A percentile compares a stretch with the other conserved stretches of the same genome.
Evolutionary conservation across 2,113 vertebrate species (phyloP).

Genomic region (Ptilorrhoa leucosticta): DNA sequence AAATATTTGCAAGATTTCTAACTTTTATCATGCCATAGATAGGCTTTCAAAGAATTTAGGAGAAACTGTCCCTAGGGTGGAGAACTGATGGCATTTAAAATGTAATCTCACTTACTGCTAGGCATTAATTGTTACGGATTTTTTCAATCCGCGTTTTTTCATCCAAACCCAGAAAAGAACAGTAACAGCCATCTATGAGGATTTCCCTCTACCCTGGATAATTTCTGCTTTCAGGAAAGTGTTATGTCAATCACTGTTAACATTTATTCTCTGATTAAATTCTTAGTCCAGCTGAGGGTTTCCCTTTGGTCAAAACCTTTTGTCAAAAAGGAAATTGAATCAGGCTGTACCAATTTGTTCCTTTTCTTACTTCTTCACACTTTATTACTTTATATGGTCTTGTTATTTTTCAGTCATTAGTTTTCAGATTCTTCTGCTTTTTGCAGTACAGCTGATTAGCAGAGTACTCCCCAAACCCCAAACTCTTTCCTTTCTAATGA

Average conservation of each 20-base stretch:
- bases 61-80: not conserved
- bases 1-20: not conserved
- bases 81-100: not conserved
- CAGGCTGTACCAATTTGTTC: not conserved
- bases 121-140: not conserved
- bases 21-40: fast-evolving
- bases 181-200: not conserved
- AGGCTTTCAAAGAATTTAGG: not conserved
- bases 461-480: fast-evolving
- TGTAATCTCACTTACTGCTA: not conserved
- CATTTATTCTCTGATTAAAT: not conserved
- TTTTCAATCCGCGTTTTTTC: not conserved
- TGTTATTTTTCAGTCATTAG: not conserved
- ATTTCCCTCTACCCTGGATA: not conserved
- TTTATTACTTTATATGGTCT: not conserved
- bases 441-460: not conserved
- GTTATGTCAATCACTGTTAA: fast-evolving
- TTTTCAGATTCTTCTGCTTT: not conserved
- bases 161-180: not conserved
- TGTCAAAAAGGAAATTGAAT: not conserved
- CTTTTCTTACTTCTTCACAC: not conserved
- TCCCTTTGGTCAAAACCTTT: not conserved
- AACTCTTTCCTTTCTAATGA: not conserved
- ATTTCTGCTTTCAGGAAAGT: not conserved
- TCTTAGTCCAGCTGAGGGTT: fast-evolving